Evolutionary conservation across 2,797 vertebrate species (phyloP), one percentile per base, ranked within the genome.

Genomic region (Benthosema pterotum): DNA sequence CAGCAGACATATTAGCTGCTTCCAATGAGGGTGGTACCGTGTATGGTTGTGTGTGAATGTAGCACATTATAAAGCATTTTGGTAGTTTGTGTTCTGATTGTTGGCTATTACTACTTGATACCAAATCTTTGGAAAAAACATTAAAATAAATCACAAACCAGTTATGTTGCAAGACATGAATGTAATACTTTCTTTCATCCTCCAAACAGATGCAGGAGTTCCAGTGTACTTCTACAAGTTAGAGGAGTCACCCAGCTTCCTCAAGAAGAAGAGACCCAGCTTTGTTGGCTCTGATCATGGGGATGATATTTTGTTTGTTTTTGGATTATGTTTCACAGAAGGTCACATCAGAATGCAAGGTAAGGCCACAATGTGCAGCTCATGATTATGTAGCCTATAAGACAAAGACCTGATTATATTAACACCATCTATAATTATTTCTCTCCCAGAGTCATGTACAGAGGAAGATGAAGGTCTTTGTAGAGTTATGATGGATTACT

Each of bases 171-270:
- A 25, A 3, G 22, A 38, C 1, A 38, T 38, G 32, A 54, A 22
- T 25, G 1, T 3, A 25, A 25, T 25, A 54, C 25, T 25, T 15
- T 28, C 42, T 46, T 18, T 66, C 57, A 70, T 38, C 66, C 0
- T 0, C 63, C 46, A 74, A 60, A 47, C 67, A 94, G 91, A 91
- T 72, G 77, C 82, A 28, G 91, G 91, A 1, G 63, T 68, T 3
- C 81, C 89, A 4, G 87, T 93, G 28, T 94, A 89, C 70, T 69
- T 92, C n/a, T 94, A 92, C 2, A 89, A 94, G 67, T 93, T 92
- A 68, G 88, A 88, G 11, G 89, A 93, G 49, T 47, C 78, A 5
- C 74, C 86, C 1, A 79, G 77, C 15, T 15, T 72, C 8, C 8
- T 47, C 0, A n/a, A 73, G 14, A 57, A 65, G 5, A 43, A 42